These are phyloP conservation scores for Sitta carolinensis DNA, from an alignment of 2,797 vertebrate species.

Conservation along the genomic window DNA sequence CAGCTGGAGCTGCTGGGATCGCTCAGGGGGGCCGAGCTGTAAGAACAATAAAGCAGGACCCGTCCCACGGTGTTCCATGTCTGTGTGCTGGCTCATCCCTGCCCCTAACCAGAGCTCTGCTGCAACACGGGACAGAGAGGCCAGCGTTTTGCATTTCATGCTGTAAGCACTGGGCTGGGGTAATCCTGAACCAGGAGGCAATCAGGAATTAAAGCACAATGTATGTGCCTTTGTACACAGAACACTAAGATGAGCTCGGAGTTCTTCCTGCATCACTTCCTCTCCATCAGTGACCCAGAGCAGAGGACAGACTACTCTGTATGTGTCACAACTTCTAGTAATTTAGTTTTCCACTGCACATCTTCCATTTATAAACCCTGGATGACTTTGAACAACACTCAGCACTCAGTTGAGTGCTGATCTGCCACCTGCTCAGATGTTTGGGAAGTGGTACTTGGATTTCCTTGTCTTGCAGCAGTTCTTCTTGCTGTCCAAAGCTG, in stretches of 20 bases:
- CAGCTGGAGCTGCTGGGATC: too few relatives aligned
- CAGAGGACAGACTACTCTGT: neutral
- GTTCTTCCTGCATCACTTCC: neutral
- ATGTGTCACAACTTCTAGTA: neutral
- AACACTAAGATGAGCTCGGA: neutral
- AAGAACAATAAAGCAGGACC: too few relatives aligned
- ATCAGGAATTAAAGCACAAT: neutral
- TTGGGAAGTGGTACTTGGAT: constrained; percentile 89
- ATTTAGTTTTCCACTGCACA: neutral
- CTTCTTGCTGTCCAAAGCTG: constrained; percentile 88
- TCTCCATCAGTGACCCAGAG: neutral
- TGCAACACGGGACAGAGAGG: neutral
- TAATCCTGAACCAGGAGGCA: neutral
- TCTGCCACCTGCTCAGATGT: constrained; percentile 79
- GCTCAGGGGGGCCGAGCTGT: too few relatives aligned
- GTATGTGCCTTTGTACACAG: neutral
- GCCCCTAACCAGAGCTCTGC: too few relatives aligned
- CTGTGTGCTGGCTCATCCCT: too few relatives aligned
- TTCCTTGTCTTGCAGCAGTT: constrained; percentile 84
- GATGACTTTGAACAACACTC: neutral
- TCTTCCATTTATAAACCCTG: neutral
- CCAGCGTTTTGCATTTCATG: neutral
- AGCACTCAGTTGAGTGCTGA: too few relatives aligned
- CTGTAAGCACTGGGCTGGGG: neutral
- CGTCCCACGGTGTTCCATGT: too few relatives aligned